Percentiles rank a stretch among this genome's conserved stretches.
Evolutionary conservation across 1,140 invertebrate genomes (phyloP).

Genomic region (Bradysia coprophila): DNA sequence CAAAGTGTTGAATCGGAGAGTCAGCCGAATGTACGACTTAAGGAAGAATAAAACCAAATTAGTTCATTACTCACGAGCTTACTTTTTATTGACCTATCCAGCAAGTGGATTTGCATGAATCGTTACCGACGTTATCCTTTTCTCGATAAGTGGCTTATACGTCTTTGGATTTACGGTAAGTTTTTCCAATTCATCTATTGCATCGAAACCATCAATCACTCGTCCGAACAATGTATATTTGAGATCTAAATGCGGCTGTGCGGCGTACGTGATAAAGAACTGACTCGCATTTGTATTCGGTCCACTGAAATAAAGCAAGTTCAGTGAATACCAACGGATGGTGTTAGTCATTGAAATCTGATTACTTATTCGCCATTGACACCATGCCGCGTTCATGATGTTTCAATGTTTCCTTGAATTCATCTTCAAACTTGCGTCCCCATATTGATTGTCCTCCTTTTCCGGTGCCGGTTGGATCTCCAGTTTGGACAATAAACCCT

Average conservation of each 20-base stretch:
- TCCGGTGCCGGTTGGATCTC: constrained; percentile 88
- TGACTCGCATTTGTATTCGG: constrained; percentile 98
- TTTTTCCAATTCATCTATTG: constrained; percentile 90
- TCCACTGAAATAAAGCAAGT: no score
- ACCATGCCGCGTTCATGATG: constrained; percentile 75
- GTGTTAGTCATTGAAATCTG: no score
- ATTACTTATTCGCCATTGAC: constrained; percentile 99
- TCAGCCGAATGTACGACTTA: neutral
- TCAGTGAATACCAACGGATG: no score
- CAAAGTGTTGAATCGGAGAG: neutral
- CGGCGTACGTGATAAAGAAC: constrained; percentile 89
- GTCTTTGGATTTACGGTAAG: constrained; percentile 86
- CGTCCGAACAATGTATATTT: constrained; percentile 95
- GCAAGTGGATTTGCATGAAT: constrained; percentile 96
- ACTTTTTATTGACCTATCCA: constrained; percentile 24
- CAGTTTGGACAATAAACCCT: constrained; percentile 95
- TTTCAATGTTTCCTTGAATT: constrained; percentile 89
- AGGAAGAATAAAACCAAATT: neutral
- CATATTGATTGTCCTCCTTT: constrained; percentile 87
- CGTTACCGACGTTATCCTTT: constrained; percentile 68
- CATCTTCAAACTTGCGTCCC: constrained; percentile 87
- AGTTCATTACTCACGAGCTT: neutral
- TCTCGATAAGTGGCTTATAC: constrained; percentile 68
- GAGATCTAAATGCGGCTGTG: constrained; percentile 89
- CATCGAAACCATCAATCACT: constrained; percentile 94